Evolutionary conservation across 2,888 invertebrate species (phyloP).

Genomic region (Ametastegia equiseti): DNA sequence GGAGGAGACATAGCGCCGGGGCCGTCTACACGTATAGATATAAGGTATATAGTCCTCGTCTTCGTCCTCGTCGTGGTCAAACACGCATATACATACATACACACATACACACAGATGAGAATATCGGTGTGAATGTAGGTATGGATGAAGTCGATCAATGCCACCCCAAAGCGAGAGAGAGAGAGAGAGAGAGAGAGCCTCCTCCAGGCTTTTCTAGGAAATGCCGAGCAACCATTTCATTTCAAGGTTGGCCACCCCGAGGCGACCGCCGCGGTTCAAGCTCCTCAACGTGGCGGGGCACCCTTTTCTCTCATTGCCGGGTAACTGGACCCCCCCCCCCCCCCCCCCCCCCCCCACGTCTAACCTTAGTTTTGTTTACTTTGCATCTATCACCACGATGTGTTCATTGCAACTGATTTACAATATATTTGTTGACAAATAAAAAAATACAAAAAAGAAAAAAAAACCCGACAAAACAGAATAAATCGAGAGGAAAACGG

Average conservation of each 20-base stretch:
- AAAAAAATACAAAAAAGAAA: no score
- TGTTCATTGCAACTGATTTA: no score
- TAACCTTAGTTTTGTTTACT: no score
- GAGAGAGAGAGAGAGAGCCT: no score
- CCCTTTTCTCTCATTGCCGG: slow-evolving; percentile 45
- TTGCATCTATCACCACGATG: no score
- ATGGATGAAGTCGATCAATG: slow-evolving; percentile 37
- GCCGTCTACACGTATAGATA: slow-evolving; percentile 50
- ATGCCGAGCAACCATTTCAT: slow-evolving; percentile 52
- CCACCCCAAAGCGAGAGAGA: slow-evolving; percentile 44
- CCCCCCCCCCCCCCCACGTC: no score
- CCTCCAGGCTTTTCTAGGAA: slow-evolving; percentile 59
- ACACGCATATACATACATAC: background rate
- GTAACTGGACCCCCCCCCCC: slow-evolving; percentile 14
- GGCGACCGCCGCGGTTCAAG: background rate
- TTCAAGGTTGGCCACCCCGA: slow-evolving; percentile 50
- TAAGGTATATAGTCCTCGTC: background rate
- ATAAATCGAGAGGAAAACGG: no score
- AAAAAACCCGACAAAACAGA: no score
- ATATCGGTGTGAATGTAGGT: background rate
- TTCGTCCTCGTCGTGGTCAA: no score
- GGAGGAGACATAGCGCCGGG: slow-evolving; percentile 51
- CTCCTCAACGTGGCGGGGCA: background rate
- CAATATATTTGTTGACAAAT: no score
- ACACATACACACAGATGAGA: background rate